Evolutionary conservation across 2,888 invertebrate species (phyloP).

Genomic region (Heteropelma amictum): DNA sequence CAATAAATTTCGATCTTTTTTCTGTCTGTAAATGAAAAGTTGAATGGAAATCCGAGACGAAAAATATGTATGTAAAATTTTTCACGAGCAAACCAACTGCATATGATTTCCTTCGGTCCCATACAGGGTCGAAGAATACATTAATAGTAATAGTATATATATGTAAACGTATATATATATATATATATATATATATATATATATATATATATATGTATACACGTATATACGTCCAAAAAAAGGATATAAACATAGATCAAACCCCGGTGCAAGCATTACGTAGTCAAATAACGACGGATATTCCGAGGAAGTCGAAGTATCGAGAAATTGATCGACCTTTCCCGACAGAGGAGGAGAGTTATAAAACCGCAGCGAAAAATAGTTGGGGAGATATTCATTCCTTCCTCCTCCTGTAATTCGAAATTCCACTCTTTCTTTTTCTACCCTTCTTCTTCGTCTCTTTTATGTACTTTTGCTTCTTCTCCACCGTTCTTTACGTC

Average conservation of each 20-base stretch:
- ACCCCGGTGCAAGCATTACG: constrained; percentile 20
- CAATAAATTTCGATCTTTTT: not conserved
- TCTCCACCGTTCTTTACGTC: not conserved
- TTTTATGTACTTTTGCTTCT: not conserved
- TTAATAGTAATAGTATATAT: not conserved
- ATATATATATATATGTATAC: not conserved
- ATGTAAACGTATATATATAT: not conserved
- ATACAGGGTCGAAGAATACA: constrained; percentile 2
- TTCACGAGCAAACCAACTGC: not conserved
- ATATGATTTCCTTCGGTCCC: constrained; percentile 16
- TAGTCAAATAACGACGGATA: constrained; percentile 42
- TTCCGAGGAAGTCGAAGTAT: constrained; percentile 27
- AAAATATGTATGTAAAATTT: constrained; percentile 16
- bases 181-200: not conserved
- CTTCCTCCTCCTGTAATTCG: not conserved
- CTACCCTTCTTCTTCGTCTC: not conserved
- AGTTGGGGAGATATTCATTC: constrained; percentile 31
- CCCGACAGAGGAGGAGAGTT: constrained; percentile 24
- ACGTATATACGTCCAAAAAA: not conserved
- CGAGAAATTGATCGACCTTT: constrained; percentile 46
- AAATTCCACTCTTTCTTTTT: not conserved
- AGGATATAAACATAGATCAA: constrained; percentile 25
- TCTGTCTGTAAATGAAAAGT: constrained; percentile 21
- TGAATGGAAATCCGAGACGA: constrained; percentile 9
- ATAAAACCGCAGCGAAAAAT: constrained; percentile 39